phyloP scores from a whole-genome alignment of 2,888 invertebrate genomes.

The Cantharis nigra region DNA sequence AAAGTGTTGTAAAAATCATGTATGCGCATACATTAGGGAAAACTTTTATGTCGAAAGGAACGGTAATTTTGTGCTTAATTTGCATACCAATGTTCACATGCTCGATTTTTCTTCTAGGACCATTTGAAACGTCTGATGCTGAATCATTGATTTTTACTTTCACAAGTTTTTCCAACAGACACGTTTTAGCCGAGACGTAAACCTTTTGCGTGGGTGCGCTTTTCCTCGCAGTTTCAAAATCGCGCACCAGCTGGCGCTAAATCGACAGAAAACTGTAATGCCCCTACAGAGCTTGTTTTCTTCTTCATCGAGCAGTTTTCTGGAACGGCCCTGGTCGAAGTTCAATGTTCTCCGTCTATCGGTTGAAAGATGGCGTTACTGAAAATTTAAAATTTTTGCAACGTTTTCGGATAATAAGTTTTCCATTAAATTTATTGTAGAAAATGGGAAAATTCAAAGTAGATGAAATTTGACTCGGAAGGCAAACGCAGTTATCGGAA shows the following conservation, averaged over 20 bases:
- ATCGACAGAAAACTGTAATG: neutral
- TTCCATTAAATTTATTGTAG: no score
- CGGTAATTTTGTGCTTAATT: conserved; percentile 8
- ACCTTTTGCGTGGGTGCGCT: neutral
- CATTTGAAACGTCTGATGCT: neutral
- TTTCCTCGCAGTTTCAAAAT: neutral
- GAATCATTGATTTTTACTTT: conserved; percentile 7
- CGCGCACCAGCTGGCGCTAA: neutral
- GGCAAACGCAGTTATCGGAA: neutral
- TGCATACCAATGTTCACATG: neutral
- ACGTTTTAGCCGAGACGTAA: neutral
- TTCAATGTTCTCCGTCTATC: neutral
- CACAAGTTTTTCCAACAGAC: neutral
- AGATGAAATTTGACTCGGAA: neutral
- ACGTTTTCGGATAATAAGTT: no score
- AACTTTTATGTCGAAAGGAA: conserved; percentile 1
- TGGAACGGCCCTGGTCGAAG: neutral
- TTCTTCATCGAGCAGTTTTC: no score
- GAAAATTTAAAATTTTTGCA: no score
- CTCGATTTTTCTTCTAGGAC: neutral
- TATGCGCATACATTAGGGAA: conserved; percentile 12
- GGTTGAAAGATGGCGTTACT: neutral
- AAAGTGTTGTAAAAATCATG: conserved; percentile 4
- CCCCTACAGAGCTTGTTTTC: no score
- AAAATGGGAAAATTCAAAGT: no score